Evolutionary conservation across 2,113 vertebrate genomes (phyloP).

Genomic region (Pterocles gutturalis): DNA sequence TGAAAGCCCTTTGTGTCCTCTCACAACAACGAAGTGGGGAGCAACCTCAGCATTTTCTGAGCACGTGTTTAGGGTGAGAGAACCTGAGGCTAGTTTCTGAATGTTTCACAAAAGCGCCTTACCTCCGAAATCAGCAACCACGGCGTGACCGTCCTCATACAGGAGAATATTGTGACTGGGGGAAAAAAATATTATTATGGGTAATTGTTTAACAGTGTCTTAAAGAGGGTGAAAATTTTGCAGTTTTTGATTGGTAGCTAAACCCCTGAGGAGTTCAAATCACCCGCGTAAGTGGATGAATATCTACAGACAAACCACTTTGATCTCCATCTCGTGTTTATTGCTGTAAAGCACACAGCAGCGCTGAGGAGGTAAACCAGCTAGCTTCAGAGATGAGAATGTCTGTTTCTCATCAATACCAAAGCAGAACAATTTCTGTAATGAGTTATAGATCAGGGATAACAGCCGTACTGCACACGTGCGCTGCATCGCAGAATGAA

Average conservation of each 20-base stretch:
- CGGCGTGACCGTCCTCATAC: constrained; percentile 93
- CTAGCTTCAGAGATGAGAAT: neutral
- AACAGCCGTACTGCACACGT: neutral
- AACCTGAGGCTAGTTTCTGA: neutral
- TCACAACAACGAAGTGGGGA: neutral
- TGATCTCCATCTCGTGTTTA: neutral
- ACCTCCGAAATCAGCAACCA: constrained; percentile 97
- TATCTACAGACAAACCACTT: neutral
- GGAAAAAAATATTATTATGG: neutral
- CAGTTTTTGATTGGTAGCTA: neutral
- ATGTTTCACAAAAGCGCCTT: neutral
- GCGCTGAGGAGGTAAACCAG: neutral
- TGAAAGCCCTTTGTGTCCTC: neutral
- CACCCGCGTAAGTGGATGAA: neutral
- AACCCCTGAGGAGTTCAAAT: neutral
- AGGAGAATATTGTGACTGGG: constrained; percentile 94
- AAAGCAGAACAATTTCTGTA: neutral
- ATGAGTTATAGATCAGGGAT: neutral
- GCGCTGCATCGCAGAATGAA: neutral
- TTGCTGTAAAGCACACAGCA: neutral
- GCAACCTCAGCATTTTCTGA: neutral
- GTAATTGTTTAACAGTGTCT: neutral
- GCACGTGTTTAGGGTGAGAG: neutral
- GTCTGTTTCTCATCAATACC: neutral
- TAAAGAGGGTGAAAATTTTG: neutral